Percentiles rank a stretch among this genome's conserved stretches.
phyloP scores from a whole-genome alignment of 2,113 vertebrate species.

The Furnarius figulus region DNA sequence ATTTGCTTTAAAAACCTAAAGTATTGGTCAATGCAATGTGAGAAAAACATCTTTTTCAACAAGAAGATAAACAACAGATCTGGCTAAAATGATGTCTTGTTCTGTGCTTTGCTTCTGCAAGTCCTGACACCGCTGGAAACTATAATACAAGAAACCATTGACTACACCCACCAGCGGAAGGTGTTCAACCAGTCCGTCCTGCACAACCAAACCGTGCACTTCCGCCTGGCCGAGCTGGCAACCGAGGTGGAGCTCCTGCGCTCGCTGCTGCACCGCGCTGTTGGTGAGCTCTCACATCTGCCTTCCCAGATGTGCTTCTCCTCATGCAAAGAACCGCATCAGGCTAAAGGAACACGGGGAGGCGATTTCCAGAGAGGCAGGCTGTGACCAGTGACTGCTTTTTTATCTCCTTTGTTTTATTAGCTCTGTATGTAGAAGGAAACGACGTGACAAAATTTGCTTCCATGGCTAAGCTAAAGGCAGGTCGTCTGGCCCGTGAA shows the following conservation, averaged over 20 bases:
- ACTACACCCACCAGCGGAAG: slow-evolving; percentile 80
- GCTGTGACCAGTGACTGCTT: neutral
- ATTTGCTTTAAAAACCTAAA: neutral
- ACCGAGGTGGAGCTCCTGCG: slow-evolving; percentile 86
- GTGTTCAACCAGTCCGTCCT: slow-evolving; percentile 79
- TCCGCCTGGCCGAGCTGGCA: slow-evolving; percentile 83
- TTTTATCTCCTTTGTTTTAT: neutral
- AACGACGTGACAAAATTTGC: slow-evolving; percentile 86
- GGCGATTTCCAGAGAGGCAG: neutral
- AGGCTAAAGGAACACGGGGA: neutral
- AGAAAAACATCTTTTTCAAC: neutral
- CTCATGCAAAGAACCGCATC: rapidly evolving
- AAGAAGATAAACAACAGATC: neutral
- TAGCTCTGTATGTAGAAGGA: slow-evolving; percentile 82
- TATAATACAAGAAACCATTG: slow-evolving; percentile 80
- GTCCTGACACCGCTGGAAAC: slow-evolving; percentile 78
- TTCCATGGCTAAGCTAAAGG: slow-evolving; percentile 90
- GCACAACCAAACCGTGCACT: slow-evolving; percentile 84
- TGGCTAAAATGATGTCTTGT: neutral
- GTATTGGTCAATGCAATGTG: neutral
- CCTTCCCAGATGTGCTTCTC: neutral
- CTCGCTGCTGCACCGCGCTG: slow-evolving; percentile 76
- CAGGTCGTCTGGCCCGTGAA: slow-evolving; percentile 79
- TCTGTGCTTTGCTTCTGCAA: slow-evolving; percentile 34
- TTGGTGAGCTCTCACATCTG: slow-evolving; percentile 67